phyloP scores from a whole-genome alignment of 1,140 invertebrate genomes.

The Leptopilina clavipes region DNA sequence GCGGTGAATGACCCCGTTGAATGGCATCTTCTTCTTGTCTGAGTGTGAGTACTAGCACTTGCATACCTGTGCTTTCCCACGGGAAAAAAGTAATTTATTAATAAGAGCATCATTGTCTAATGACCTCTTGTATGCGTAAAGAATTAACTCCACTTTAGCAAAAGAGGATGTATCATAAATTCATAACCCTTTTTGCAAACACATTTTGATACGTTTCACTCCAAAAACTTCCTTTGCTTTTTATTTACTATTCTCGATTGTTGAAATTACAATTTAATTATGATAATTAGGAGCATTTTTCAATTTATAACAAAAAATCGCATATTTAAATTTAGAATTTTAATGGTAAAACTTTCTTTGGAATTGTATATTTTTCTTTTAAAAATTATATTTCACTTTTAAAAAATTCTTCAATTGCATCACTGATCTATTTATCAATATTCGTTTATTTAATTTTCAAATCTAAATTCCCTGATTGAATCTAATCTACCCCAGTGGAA shows the following conservation, averaged over 20 bases:
- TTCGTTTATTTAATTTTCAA: no score
- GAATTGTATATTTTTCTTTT: no score
- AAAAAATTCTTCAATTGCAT: no score
- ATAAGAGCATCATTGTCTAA: neutral
- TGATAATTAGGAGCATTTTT: no score
- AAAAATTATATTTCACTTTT: no score
- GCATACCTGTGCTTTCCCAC: constrained; percentile 56
- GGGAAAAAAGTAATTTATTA: constrained; percentile 60
- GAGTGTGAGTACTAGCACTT: constrained; percentile 34
- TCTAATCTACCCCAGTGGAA: no score
- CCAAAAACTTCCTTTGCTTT: neutral
- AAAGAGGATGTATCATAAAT: neutral
- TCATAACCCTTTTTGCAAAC: neutral
- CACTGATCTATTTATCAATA: no score
- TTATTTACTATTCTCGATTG: neutral
- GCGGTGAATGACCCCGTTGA: constrained; percentile 62
- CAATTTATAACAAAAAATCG: no score
- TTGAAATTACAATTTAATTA: no score
- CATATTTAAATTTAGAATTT: no score
- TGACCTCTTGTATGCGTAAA: neutral
- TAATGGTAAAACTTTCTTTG: no score
- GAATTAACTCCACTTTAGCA: neutral
- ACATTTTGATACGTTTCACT: neutral
- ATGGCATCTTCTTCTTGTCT: constrained; percentile 49
- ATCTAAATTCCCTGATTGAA: no score